Conservation (phyloP, 1,140 invertebrate species). For the Euura saliciscinereae region DNA sequence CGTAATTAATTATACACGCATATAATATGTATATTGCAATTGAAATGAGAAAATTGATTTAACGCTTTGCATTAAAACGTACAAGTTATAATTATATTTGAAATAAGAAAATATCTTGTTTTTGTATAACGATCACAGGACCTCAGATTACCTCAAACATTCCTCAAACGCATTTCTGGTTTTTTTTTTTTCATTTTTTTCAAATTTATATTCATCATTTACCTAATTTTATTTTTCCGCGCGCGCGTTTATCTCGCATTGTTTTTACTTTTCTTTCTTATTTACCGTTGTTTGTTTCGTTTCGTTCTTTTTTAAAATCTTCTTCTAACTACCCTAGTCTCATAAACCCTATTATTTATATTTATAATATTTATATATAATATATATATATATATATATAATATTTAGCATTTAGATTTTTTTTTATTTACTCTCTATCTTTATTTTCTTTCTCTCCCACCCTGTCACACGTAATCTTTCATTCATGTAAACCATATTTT, state of each 20-base stretch:
- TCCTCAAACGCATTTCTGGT: conserved; percentile 27
- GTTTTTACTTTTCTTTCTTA: conserved; percentile 29
- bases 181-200: conserved; percentile 29
- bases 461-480: conserved; percentile 42
- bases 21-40: conserved; percentile 52
- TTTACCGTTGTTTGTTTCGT: conserved; percentile 10
- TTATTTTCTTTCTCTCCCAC: conserved; percentile 40
- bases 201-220: conserved; percentile 19
- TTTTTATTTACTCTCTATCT: conserved; percentile 33
- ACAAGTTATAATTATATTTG: conserved; percentile 41
- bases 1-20: conserved; percentile 45
- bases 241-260: conserved; percentile 26
- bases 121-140: conserved; percentile 61
- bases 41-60: conserved; percentile 39
- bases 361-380: conserved; percentile 58
- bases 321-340: conserved; percentile 57
- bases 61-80: neutral
- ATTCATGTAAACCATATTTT: too few relatives aligned
- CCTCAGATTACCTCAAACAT: conserved; percentile 61
- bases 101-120: conserved; percentile 64
- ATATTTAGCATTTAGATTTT: conserved; percentile 58
- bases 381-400: conserved; percentile 54
- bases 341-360: conserved; percentile 61
- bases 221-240: conserved; percentile 19
- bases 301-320: neutral